Percentiles rank a stretch among this genome's conserved stretches.
Evolutionary conservation across 2,888 invertebrate species (phyloP).

Genomic region (Glaucopsyche alexis): DNA sequence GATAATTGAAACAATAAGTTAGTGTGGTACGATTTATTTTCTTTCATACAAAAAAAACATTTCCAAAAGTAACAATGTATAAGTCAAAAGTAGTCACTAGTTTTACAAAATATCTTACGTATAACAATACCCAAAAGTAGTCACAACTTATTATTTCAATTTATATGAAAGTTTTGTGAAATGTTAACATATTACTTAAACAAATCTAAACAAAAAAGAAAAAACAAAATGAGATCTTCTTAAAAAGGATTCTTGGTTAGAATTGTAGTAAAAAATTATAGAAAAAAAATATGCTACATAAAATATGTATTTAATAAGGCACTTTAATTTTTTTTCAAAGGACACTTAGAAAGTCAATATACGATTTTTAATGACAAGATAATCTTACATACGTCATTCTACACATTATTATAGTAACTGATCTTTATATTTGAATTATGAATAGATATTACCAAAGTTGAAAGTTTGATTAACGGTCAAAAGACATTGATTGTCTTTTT

Average conservation of each 20-base stretch:
- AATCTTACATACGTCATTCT: neutral
- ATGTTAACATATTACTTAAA: neutral
- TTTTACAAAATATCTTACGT: neutral
- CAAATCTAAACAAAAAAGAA: neutral
- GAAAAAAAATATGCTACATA: neutral
- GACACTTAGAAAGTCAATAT: neutral
- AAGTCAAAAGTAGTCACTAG: neutral
- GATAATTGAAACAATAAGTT: conserved; percentile 18
- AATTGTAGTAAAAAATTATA: neutral
- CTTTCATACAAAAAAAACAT: conserved; percentile 10
- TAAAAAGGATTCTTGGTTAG: neutral
- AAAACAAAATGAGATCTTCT: neutral
- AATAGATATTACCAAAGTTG: too few relatives aligned
- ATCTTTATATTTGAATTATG: neutral
- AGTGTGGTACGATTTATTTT: conserved; percentile 12
- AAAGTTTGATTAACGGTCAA: neutral
- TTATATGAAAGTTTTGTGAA: neutral
- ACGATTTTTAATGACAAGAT: neutral
- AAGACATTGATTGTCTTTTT: neutral
- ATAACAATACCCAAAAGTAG: conserved; percentile 11
- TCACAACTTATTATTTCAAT: conserved; percentile 22
- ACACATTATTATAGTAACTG: neutral
- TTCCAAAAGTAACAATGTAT: neutral
- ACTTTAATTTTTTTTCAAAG: neutral
- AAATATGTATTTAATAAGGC: neutral